Evolutionary conservation across 2,113 vertebrate species (phyloP), one percentile per base, ranked within the genome.

Genomic region (Petromus typicus): DNA sequence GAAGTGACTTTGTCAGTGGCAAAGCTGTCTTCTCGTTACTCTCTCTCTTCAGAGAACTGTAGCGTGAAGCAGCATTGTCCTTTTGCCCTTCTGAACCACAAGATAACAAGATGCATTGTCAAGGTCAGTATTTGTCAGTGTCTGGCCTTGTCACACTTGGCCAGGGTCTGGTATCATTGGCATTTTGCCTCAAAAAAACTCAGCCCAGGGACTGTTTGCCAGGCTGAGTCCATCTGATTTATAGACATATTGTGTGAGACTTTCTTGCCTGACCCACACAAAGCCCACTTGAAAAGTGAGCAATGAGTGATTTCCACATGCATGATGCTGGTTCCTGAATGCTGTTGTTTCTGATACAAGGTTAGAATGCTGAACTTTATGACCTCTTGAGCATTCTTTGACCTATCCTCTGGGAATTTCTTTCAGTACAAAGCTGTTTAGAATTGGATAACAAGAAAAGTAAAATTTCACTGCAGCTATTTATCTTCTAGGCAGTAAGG

Each of bases 151-250:
- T 81, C 79, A 51, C 51, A 20, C 48, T 73, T 67, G 89, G 94
- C 86, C 95, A 93, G 86, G 85, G 80, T 89, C 91, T 85, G 66
- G 18, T 85, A 13, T 78, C 78, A 5, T 1, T 97, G 96, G 89
- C 94, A 84, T 84, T 92, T 93, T 95, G 96, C 96, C 97, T 97
- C 69, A 89, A 93, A 91, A 97, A 92, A 89, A 86, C 73, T 83
- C 25, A 76, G 14, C 83, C 3, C 34, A 71, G 89, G 51, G 43
- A 71, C 34, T 37, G 59, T 92, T 95, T 92, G 54, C 94, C 96
- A 84, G 17, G 64, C 67, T 76, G 63, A 83, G 82, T 90, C n/a
- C 69, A 5, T 75, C 43, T 97, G 97, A 98, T 97, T 97, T 96
- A 96, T 96, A 61, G 91, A 84, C 30, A 1, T 48, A 95, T 95